A percentile compares a stretch with the other conserved stretches of the same genome.
These are phyloP conservation scores for Eurosta solidaginis DNA, from an alignment of 1,140 invertebrate genomes.

Conservation along the genomic window DNA sequence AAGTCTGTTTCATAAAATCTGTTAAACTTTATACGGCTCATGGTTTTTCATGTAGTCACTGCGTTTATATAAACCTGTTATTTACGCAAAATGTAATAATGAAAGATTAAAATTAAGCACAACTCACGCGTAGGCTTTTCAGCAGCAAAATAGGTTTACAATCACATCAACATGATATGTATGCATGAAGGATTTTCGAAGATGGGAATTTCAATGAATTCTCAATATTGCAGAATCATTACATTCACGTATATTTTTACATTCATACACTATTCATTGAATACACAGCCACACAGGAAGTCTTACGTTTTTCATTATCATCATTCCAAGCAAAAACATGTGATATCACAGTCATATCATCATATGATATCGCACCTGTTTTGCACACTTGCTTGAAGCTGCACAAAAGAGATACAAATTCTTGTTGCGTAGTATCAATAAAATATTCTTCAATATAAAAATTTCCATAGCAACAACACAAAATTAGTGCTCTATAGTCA, in stretches of 20 bases:
- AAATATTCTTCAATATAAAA: neutral
- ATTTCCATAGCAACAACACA: slow-evolving; percentile 2
- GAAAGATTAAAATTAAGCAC: too few species aligned
- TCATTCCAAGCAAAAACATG: too few species aligned
- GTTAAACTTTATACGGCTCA: too few species aligned
- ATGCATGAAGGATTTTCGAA: neutral
- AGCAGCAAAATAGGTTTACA: too few species aligned
- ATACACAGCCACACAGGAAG: neutral
- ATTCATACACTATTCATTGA: too few species aligned
- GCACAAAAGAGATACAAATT: neutral
- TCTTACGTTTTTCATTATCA: neutral
- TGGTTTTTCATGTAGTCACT: too few species aligned
- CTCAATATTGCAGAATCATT: neutral
- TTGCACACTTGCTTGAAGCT: neutral
- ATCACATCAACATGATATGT: neutral
- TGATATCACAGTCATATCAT: too few species aligned
- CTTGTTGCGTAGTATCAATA: neutral
- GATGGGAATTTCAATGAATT: slow-evolving; percentile 11
- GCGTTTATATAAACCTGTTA: too few species aligned
- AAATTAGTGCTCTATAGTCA: too few species aligned
- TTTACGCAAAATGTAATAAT: too few species aligned
- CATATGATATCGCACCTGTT: neutral
- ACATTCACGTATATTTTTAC: neutral
- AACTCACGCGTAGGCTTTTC: too few species aligned
- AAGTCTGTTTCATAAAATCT: too few species aligned